Evolutionary conservation across 2,797 vertebrate species (phyloP).

Genomic region (Sciaenops ocellatus): DNA sequence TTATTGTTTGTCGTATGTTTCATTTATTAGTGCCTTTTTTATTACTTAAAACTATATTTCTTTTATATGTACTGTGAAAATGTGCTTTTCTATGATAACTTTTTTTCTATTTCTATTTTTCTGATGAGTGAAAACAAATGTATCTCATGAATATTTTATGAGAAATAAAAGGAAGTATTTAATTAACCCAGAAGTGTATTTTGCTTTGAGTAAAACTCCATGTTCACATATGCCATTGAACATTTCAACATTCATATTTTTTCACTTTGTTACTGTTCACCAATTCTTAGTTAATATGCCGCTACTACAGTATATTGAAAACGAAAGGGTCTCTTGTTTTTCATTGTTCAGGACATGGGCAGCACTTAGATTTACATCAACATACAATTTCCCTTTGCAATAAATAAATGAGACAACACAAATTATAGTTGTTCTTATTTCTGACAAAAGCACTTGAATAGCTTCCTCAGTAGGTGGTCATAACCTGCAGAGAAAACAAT

Average conservation of each 20-base stretch:
- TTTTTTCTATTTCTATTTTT: slow-evolving; percentile 33
- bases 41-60: slow-evolving; percentile 7
- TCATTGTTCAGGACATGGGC: background rate
- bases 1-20: slow-evolving; percentile 21
- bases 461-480: slow-evolving; percentile 65
- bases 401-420: slow-evolving; percentile 2
- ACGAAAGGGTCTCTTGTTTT: background rate
- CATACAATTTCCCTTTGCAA: background rate
- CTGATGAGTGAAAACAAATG: slow-evolving; percentile 41
- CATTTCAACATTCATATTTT: background rate
- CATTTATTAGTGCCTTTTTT: slow-evolving; percentile 35
- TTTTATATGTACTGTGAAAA: slow-evolving; percentile 72
- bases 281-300: background rate
- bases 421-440: slow-evolving; percentile 14
- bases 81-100: slow-evolving; percentile 52
- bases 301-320: slow-evolving; percentile 6
- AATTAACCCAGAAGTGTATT: slow-evolving; percentile 3
- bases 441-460: background rate
- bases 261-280: background rate
- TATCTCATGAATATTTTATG: slow-evolving; percentile 67
- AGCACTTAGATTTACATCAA: background rate
- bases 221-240: background rate
- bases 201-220: background rate
- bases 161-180: slow-evolving; percentile 73
- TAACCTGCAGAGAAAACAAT: slow-evolving; percentile 64